Percentiles rank a stretch among this genome's conserved stretches.
Conservation (phyloP, 2,797 vertebrate genomes). For the Petrocephalus schoutedeni region DNA sequence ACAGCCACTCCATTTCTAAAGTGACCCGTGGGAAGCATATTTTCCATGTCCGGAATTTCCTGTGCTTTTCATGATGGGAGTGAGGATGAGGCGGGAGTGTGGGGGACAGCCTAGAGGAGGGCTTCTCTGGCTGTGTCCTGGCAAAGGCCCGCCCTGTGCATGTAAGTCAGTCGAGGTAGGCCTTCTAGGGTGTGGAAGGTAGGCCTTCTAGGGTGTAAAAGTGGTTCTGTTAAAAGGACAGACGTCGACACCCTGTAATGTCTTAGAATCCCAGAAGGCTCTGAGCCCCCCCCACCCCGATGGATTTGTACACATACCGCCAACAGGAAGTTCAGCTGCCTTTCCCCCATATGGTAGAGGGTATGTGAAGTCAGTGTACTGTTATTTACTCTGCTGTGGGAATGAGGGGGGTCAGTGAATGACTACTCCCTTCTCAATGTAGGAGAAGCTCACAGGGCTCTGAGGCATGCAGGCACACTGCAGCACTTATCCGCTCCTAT, state of each 20-base stretch:
- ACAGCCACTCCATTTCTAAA: conserved; percentile 34
- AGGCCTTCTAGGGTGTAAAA: background rate
- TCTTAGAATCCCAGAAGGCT: background rate
- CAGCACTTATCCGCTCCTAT: background rate
- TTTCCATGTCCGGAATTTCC: conserved; percentile 47
- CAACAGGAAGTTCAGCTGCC: background rate
- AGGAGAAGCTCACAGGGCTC: too few species aligned
- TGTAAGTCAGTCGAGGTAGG: background rate
- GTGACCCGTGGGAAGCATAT: conserved; percentile 43
- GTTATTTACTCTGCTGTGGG: background rate
- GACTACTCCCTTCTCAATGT: background rate
- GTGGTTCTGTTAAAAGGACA: background rate
- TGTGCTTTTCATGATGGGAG: conserved; percentile 34
- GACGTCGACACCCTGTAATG: background rate
- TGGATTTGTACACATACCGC: background rate
- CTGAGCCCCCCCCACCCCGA: background rate
- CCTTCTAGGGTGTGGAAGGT: background rate
- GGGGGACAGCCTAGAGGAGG: background rate
- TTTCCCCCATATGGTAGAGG: background rate
- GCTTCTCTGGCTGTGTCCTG: background rate
- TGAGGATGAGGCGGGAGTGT: background rate
- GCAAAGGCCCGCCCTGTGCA: background rate
- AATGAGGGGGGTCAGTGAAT: background rate
- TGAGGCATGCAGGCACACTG: background rate
- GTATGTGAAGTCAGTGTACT: background rate